Base-by-base conservation (phyloP, 1,140 invertebrate species). In the Bombus confusus region DNA sequence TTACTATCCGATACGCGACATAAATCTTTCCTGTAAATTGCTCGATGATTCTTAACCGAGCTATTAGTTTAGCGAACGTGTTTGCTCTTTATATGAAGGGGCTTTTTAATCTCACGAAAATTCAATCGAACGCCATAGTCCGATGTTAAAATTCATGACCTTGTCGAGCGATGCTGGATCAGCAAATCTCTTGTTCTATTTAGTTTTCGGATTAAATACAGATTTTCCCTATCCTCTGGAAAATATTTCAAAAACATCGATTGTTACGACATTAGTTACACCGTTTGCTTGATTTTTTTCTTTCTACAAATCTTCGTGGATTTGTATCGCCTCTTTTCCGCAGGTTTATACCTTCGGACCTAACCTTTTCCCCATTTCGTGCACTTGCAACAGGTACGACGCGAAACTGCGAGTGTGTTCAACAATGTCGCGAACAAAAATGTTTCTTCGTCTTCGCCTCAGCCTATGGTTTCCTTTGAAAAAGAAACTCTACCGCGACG, bases 1-100 rank as follows among this genome's bases (percentile, higher is more conserved):
- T 81, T 62, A 62, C 79, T 47, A 39, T 81, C n/a, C 79, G 68
- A 81, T 73, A 72, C 37, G 18, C 68, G 47, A 43, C 28, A 43
- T 52, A 81, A 59, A 81, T 81, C 52, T 73, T 52, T 31, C 47
- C 18, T 12, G 12, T 37, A 52, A 80, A 68, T 79, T n/a, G 71
- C 10, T 41, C n/a, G 39, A 75, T 28, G 28, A 76, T 81, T 74
- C 69, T 43, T 69, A 47, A 52, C 31, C 43, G 4, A 9, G 34
- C 25, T 28, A 47, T 9, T 31, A 43, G n/a, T n/a, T n/a, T 31
- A 47, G 1, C 39, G 39, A 31, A 31, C 28, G 2, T 10, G 28
- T 22, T 31, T 15, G 28, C 6, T 9, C n/a, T 43, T 47, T 73
- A 3, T 8, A 43, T 39, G 1, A 37, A 37, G 22, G 1, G 9